Evolutionary conservation across 1,140 invertebrate species (phyloP), one percentile per base, ranked within the genome.

Genomic region (Pseudomyrmex gracilis): DNA sequence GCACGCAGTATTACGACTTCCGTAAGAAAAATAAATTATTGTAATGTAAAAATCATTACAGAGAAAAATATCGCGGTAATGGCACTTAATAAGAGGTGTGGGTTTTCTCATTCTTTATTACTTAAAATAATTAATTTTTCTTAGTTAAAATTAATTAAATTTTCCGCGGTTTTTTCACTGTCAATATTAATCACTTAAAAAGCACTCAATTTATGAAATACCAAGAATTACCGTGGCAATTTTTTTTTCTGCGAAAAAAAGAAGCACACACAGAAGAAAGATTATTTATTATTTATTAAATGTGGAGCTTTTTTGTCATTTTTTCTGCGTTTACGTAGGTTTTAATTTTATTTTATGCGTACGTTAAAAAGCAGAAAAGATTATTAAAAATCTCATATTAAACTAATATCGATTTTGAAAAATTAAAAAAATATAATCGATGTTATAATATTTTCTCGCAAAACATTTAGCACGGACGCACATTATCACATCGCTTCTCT

Each of bases 141-240:
- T 77, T 22, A 45, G 7, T 67, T 77, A 67, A 76, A 66, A 66
- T 66, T 66, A 66, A 51, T 51, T 74, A 64, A 53, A 67, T 53
- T 67, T 66, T 20, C 1, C n/a, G 20, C 45, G 17, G 47, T 61
- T 60, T 71, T 61, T 64, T 22, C 17, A 63, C 22, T 63, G 61
- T 55, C 24, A 53, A 55, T 77, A 67, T 77, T 17, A 9, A 45
- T 76, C n/a, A 66, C 9, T 2, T 55, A 77, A 77, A 53, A 66
- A 66, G 15, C 22, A 45, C 12, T 77, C 3, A 47, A 49, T 74
- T 74, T 73, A 47, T 10, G 12, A 61, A 61, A 61, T 61, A 22
- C 12, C 5, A 61, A 22, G 34, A 73, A 24, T 47, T 61, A 34
- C 24, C 34, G 34, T 34, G 34, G 20, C 0, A 17, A 22, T 13